phyloP scores from a whole-genome alignment of 2,797 vertebrate species.

The Parotocinclus haroldoi region DNA sequence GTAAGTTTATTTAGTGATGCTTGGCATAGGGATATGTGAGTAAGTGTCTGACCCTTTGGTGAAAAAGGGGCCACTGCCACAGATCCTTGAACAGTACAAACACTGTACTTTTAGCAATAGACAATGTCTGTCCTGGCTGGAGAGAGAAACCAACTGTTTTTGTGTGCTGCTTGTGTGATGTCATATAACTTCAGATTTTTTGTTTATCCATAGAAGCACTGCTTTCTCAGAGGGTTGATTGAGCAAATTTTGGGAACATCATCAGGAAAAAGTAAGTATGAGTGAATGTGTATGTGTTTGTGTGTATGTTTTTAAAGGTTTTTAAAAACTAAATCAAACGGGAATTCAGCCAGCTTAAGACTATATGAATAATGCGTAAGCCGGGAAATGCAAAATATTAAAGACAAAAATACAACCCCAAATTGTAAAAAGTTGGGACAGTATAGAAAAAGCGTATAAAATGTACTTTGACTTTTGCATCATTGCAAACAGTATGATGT shows the following conservation, averaged over 20 bases:
- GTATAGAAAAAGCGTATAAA: too few species aligned
- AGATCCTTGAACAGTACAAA: slow-evolving; percentile 25
- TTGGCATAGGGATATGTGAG: neutral
- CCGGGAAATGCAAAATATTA: too few species aligned
- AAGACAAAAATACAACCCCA: too few species aligned
- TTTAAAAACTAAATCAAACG: too few species aligned
- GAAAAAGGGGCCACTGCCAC: slow-evolving; percentile 13
- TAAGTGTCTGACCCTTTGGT: neutral
- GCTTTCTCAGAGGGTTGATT: slow-evolving; percentile 3
- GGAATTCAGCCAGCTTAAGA: too few species aligned
- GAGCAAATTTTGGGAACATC: slow-evolving; percentile 43
- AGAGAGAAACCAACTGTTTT: slow-evolving; percentile 26
- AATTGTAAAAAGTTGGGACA: too few species aligned
- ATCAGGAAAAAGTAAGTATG: slow-evolving; percentile 29
- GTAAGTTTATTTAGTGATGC: neutral
- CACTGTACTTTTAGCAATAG: slow-evolving; percentile 22
- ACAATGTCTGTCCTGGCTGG: slow-evolving; percentile 37
- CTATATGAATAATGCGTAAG: too few species aligned
- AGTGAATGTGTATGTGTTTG: slow-evolving; percentile 34
- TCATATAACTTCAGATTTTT: neutral
- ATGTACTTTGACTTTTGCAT: too few species aligned
- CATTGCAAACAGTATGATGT: too few species aligned
- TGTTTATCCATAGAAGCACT: slow-evolving; percentile 13
- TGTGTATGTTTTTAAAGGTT: neutral
- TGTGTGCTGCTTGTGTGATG: slow-evolving; percentile 23